A percentile compares a stretch with the other conserved stretches of the same genome.
These are phyloP conservation scores for Ectemnius lituratus DNA, from an alignment of 2,888 invertebrate genomes.

Conservation along the genomic window DNA sequence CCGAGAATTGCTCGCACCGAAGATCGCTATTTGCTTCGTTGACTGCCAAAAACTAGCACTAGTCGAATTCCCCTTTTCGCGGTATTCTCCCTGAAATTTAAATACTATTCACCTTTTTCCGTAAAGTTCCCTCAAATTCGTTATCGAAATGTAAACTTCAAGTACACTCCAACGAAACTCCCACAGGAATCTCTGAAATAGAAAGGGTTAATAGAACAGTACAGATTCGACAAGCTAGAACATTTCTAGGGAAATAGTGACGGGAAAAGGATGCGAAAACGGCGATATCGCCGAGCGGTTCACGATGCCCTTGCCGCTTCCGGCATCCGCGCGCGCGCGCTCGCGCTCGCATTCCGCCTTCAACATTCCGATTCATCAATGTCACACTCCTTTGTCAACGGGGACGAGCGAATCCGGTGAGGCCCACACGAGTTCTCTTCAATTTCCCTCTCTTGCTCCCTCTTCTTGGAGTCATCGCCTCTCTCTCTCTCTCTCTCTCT, in stretches of 20 bases:
- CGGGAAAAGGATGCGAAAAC: conserved; percentile 43
- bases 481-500: conserved; percentile 47
- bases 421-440: conserved; percentile 34
- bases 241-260: conserved; percentile 17
- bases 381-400: conserved; percentile 44
- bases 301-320: conserved; percentile 47
- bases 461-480: conserved; percentile 16
- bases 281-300: conserved; percentile 29
- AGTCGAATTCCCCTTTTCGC: too few relatives aligned
- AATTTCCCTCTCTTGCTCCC: conserved; percentile 24
- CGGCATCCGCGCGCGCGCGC: conserved; percentile 10
- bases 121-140: too few relatives aligned
- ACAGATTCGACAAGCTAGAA: background rate
- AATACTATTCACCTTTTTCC: too few relatives aligned
- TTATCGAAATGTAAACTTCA: too few relatives aligned
- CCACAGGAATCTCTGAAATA: background rate
- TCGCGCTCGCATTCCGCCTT: background rate
- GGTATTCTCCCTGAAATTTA: too few relatives aligned
- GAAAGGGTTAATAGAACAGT: background rate
- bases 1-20: background rate
- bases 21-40: too few relatives aligned
- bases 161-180: too few relatives aligned
- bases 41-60: too few relatives aligned
- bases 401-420: conserved; percentile 40
- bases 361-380: conserved; percentile 42